phyloP scores from a whole-genome alignment of 2,113 vertebrate species.

The Atractosteus spatula region DNA sequence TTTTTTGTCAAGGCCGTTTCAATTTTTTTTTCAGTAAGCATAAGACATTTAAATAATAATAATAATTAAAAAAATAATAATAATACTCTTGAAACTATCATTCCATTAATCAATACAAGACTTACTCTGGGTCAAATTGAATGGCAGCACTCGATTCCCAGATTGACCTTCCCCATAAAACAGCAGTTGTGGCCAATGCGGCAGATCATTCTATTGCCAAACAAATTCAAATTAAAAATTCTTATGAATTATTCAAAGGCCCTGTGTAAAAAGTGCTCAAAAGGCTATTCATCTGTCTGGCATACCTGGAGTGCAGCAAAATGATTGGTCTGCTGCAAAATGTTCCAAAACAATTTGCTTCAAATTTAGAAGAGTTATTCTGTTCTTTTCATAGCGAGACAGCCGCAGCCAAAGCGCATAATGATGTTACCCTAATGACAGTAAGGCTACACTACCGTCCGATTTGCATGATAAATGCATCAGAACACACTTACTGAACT shows the following conservation, averaged over 20 bases:
- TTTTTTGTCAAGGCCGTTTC: too few relatives aligned
- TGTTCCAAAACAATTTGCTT: conserved; percentile 74
- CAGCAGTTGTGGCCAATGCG: conserved; percentile 21
- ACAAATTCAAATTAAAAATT: conserved; percentile 43
- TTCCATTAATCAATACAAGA: background rate
- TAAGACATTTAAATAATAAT: too few relatives aligned
- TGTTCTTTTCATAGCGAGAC: conserved; percentile 62
- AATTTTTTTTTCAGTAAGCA: too few relatives aligned
- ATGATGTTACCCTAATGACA: conserved; percentile 74
- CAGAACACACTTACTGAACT: conserved; percentile 68
- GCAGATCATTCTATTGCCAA: background rate
- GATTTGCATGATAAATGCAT: conserved; percentile 74
- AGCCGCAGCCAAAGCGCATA: conserved; percentile 60
- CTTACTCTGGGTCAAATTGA: background rate
- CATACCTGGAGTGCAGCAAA: conserved; percentile 65
- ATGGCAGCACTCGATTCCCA: background rate
- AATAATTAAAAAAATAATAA: too few relatives aligned
- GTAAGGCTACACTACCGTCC: conserved; percentile 69
- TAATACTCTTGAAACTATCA: background rate
- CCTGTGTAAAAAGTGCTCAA: conserved; percentile 60
- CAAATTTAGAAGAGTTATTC: conserved; percentile 71
- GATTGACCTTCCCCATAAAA: conserved; percentile 18
- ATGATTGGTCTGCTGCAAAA: conserved; percentile 66
- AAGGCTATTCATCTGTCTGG: conserved; percentile 68
- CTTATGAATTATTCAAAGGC: conserved; percentile 71